Conservation (phyloP, 2,888 invertebrate genomes). For the Tiphia femorata region DNA sequence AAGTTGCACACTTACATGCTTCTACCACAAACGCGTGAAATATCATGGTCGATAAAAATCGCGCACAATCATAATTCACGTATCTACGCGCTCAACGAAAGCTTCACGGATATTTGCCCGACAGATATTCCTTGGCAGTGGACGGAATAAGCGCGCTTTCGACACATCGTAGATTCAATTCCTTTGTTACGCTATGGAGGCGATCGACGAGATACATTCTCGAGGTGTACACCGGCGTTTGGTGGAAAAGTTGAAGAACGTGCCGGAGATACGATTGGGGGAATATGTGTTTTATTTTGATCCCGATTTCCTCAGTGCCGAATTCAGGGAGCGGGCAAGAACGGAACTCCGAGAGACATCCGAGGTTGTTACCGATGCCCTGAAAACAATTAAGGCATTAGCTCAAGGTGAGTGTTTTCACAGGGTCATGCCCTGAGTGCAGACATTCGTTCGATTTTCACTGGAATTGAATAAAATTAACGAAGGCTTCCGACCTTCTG, state of each 20-base stretch:
- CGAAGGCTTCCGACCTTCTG: no score
- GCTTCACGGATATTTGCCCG: neutral
- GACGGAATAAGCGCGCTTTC: no score
- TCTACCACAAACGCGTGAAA: no score
- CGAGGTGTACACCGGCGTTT: conserved; percentile 9
- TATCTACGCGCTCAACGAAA: no score
- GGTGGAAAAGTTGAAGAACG: conserved; percentile 45
- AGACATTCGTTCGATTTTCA: no score
- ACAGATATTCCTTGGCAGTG: neutral
- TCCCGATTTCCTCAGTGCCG: conserved; percentile 73
- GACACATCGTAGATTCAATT: no score
- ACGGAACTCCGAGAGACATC: conserved; percentile 81
- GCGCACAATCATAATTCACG: neutral
- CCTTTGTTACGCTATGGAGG: neutral
- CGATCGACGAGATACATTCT: neutral
- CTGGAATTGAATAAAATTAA: no score
- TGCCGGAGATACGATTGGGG: conserved; percentile 70
- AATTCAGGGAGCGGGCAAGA: conserved; percentile 75
- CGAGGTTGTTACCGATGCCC: conserved; percentile 74
- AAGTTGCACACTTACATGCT: no score
- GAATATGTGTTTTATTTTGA: conserved; percentile 74
- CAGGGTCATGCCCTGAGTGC: no score
- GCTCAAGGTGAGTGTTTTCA: conserved; percentile 39
- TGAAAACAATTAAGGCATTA: conserved; percentile 71
- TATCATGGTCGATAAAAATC: no score